These are phyloP conservation scores for Aurelia sp. DNA, from an alignment of 30 jellyfish, hydroid and myxozoan species.

Conservation along the genomic window DNA sequence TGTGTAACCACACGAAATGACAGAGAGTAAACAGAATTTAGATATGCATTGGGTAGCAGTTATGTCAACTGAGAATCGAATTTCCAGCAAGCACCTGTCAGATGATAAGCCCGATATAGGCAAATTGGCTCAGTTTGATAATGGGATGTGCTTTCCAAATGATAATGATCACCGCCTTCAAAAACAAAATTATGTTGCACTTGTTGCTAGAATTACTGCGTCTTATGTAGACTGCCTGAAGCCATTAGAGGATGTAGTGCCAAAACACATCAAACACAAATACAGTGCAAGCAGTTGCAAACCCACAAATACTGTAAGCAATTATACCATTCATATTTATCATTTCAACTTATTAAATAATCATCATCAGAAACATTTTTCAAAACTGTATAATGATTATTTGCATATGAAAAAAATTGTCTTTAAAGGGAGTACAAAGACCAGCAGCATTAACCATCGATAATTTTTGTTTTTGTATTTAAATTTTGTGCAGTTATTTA, in stretches of 20 bases:
- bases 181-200: constrained; percentile 5
- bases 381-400: too few species aligned
- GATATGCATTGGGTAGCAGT: constrained; percentile 31
- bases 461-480: too few species aligned
- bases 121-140: not conserved
- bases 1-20: constrained; percentile 11
- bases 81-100: constrained; percentile 7
- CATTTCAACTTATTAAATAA: too few species aligned
- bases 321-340: not conserved
- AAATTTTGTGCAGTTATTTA: too few species aligned
- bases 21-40: constrained; percentile 24
- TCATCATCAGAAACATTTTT: too few species aligned
- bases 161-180: constrained; percentile 2
- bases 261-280: constrained; percentile 15
- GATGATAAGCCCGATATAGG: constrained; percentile 4
- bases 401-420: too few species aligned
- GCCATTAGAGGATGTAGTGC: constrained; percentile 1
- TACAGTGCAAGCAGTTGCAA: not conserved
- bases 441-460: too few species aligned
- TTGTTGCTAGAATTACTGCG: not conserved
- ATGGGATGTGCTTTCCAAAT: not conserved
- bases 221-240: constrained; percentile 3
- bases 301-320: not conserved
- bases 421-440: too few species aligned
- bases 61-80: constrained; percentile 42